Evolutionary conservation across 2,113 vertebrate species (phyloP), one percentile per base, ranked within the genome.

Genomic region (Nothoprocta perdicaria): DNA sequence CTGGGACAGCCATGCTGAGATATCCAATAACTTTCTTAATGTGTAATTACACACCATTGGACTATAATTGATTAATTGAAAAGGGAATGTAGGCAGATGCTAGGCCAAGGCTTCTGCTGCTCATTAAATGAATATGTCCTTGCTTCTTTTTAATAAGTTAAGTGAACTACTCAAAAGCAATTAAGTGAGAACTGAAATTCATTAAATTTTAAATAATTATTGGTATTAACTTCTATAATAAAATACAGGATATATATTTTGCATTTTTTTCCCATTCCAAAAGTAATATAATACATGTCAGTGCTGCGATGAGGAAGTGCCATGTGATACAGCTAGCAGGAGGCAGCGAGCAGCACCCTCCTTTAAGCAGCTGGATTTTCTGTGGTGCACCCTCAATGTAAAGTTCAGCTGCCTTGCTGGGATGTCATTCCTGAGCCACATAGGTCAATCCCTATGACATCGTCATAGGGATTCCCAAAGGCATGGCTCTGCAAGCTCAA

Each of bases 51-150:
- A 97, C 93, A 97, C 95, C 95, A 97, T 97, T 93, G 82, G 97
- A 96, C 95, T 96, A 94, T 98, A 98, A 98, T 96, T 98, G 98
- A 98, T 98, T 98, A 98, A 98, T 98, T 98, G 97, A 97, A 97
- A 98, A 97, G 97, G 97, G 97, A 97, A 97, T 96, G 96, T 96
- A 97, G 97, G 96, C 97, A 98, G 97, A 98, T 98, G 97, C 95
- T 96, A 96, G 97, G 96, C 96, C 97, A 97, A 96, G 96, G 94
- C 96, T 96, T 97, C 95, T 96, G 95, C 95, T 97, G 96, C 96
- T 98, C 97, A 96, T 97, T 97, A 98, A 97, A 98, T 96, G 97
- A 97, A 78, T 95, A 94, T 95, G 96, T 97, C 96, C 96, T 98
- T 97, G 97, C 95, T 97, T 97, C 95, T 97, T 96, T 97, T 97